Percentiles rank a stretch among this genome's conserved stretches.
phyloP scores from a whole-genome alignment of 1,140 invertebrate genomes.

The Neoseiulus cucumeris region DNA sequence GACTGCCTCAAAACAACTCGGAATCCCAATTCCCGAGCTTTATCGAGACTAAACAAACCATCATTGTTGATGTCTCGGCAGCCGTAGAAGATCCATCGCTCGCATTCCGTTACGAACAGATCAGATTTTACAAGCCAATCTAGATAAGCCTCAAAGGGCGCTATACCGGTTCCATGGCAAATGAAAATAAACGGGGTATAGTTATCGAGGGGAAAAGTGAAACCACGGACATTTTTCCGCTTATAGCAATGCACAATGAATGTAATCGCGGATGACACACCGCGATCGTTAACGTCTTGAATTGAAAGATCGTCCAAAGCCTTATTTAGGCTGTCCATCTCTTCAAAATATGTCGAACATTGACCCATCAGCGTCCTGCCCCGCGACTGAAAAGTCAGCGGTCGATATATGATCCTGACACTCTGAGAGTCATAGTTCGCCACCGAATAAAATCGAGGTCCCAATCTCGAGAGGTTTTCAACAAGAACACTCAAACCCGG shows the following conservation, averaged over 20 bases:
- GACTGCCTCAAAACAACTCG: neutral
- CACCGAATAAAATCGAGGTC: neutral
- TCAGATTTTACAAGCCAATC: neutral
- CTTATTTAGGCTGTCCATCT: neutral
- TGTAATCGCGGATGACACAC: no score
- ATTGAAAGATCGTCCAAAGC: no score
- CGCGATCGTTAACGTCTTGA: no score
- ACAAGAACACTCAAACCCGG: neutral
- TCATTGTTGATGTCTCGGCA: neutral
- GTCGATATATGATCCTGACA: neutral
- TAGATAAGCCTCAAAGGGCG: neutral
- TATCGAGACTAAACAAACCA: neutral
- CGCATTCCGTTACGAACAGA: neutral
- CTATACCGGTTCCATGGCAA: constrained; percentile 1
- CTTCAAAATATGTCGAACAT: neutral
- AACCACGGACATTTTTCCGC: neutral
- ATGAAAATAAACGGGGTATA: neutral
- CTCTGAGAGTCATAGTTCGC: neutral
- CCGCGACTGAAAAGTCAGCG: neutral
- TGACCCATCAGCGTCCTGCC: neutral
- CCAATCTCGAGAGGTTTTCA: neutral
- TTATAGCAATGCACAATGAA: neutral
- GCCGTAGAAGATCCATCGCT: neutral
- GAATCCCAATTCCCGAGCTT: neutral
- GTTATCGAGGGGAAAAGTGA: neutral